phyloP scores from a whole-genome alignment of 2,888 invertebrate species.

The Scaptomyza caliginosa region DNA sequence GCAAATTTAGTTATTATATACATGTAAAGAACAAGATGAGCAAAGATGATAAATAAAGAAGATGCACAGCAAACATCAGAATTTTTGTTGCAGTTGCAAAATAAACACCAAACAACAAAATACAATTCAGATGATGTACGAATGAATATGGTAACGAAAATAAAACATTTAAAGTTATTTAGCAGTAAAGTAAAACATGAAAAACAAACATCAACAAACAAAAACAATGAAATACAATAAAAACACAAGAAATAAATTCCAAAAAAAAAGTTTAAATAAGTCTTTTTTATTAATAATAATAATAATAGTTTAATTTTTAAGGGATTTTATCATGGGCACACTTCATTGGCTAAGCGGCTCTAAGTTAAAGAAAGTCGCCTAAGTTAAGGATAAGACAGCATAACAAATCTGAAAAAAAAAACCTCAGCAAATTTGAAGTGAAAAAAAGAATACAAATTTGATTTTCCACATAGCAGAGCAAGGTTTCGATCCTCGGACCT shows the following conservation, averaged over 20 bases:
- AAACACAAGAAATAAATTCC: slow-evolving; percentile 72
- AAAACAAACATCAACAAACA: slow-evolving; percentile 60
- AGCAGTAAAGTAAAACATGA: slow-evolving; percentile 71
- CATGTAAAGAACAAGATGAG: slow-evolving; percentile 69
- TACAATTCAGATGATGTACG: slow-evolving; percentile 32
- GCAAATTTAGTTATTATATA: slow-evolving; percentile 77
- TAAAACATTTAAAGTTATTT: slow-evolving; percentile 80
- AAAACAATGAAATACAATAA: slow-evolving; percentile 77
- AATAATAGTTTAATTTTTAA: too few relatives aligned
- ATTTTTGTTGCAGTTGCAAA: slow-evolving; percentile 50
- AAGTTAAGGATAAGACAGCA: too few relatives aligned
- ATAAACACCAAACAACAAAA: slow-evolving; percentile 21
- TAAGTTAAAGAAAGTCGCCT: too few relatives aligned
- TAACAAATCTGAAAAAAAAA: too few relatives aligned
- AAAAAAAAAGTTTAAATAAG: slow-evolving; percentile 38
- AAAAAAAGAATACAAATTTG: not conserved
- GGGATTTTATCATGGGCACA: too few relatives aligned
- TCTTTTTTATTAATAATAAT: slow-evolving; percentile 7
- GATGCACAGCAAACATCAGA: slow-evolving; percentile 55
- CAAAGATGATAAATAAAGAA: slow-evolving; percentile 57
- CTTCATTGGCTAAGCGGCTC: too few relatives aligned
- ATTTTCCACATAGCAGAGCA: slow-evolving; percentile 38
- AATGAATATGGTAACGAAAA: slow-evolving; percentile 67
- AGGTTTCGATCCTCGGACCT: slow-evolving; percentile 64
- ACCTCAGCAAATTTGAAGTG: too few relatives aligned